Base-by-base conservation (phyloP, 2,797 vertebrate genomes). In the Pteropus rufus region DNA sequence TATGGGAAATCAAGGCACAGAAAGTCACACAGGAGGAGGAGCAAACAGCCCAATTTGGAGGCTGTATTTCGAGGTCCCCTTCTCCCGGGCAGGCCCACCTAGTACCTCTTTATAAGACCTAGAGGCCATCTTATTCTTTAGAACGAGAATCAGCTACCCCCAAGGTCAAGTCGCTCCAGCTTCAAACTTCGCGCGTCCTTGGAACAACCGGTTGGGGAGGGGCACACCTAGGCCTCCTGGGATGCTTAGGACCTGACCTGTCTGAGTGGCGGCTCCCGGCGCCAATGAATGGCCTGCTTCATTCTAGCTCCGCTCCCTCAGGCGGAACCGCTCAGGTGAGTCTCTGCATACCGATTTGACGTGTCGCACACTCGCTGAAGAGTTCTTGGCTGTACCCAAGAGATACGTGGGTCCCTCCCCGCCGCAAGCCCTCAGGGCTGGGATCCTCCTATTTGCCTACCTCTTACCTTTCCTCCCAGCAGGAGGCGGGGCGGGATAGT, bases 261-360 rank as follows among this genome's bases (percentile, higher is more conserved):
- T 44, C 64, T n/a, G 58, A 81, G 76, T 80, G 89, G 77, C 7
- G 1, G 75, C 56, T 24, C 7, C 31, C 3, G 1, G 21, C 62
- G 58, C 92, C 76, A 91, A 21, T 75, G 49, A 84, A 49, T 19
- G 18, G 54, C 91, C 56, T 76, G 31, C 39, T 84, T 60, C 3
- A 0, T 79, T 39, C 56, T 52, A 44, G 69, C n/a, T 39, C 79
- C 9, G 10, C 36, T 29, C 29, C 2, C 1, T 4, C 36, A 46
- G 69, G 19, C 46, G 49, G 41, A 93, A 60, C 39, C 0, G 12
- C 76, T 10, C 15, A 23, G 24, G 72, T 96, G 75, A 92, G 34
- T 76, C n/a, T n/a, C 31, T n/a, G 24, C 0, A 0, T 5, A 3
- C 5, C 0, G 10, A 60, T 31, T 44, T 34, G 24, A 11, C 3